Conservation (phyloP, 2,888 invertebrate genomes). For the Amphimallon solstitiale region DNA sequence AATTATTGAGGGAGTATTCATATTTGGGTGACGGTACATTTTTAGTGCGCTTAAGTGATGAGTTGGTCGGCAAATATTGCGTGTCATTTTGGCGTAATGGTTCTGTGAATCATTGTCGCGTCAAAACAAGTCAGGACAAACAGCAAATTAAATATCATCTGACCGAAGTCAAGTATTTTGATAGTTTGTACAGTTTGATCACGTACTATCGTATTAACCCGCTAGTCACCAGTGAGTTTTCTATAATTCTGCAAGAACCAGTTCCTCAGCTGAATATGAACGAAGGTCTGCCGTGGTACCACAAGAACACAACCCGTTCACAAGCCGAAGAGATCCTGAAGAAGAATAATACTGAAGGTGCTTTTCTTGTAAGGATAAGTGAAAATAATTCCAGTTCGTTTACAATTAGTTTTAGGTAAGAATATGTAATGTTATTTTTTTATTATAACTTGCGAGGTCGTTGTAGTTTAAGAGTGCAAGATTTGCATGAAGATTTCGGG, state of each 20-base stretch:
- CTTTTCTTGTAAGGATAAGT: conserved; percentile 92
- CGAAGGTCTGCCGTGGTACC: conserved; percentile 90
- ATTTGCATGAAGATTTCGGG: no score
- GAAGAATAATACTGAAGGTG: conserved; percentile 87
- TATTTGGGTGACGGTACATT: conserved; percentile 92
- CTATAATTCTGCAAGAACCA: conserved; percentile 86
- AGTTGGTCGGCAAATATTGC: conserved; percentile 96
- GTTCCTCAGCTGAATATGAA: conserved; percentile 96
- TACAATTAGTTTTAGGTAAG: conserved; percentile 91
- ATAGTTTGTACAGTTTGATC: conserved; percentile 91
- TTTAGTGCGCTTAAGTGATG: conserved; percentile 92
- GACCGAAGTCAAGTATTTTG: conserved; percentile 88
- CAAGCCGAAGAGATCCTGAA: conserved; percentile 91
- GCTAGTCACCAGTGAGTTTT: conserved; percentile 88
- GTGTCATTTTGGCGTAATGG: conserved; percentile 93
- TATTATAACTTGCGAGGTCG: no score
- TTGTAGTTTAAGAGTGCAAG: no score
- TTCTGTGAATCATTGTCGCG: conserved; percentile 91
- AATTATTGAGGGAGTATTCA: conserved; percentile 78
- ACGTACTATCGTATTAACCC: conserved; percentile 90
- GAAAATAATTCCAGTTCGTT: conserved; percentile 87
- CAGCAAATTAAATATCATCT: conserved; percentile 91
- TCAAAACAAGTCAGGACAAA: conserved; percentile 87
- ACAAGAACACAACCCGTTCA: conserved; percentile 79
- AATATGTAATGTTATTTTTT: no score